A percentile compares a stretch with the other conserved stretches of the same genome.
Conservation (phyloP, 2,888 invertebrate genomes). For the Anorthoa munda region DNA sequence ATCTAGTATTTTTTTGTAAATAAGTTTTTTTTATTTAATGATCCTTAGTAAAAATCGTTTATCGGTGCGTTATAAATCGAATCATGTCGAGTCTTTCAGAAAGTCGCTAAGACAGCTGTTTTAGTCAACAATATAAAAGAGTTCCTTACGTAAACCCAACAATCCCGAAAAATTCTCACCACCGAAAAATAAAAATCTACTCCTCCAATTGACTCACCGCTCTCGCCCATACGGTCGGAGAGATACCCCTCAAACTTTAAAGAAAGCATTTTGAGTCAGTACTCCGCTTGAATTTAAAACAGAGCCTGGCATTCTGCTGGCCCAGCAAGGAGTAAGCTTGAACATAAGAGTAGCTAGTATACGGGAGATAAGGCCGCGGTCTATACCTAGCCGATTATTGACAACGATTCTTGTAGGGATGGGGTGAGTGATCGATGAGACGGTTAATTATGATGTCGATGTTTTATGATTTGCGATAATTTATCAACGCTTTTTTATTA, state of each 20-base stretch:
- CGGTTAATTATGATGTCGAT: constrained; percentile 31
- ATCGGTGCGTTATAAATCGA: no score
- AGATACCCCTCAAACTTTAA: constrained; percentile 33
- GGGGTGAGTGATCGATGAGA: constrained; percentile 37
- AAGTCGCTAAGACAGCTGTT: no score
- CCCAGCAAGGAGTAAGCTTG: constrained; percentile 44
- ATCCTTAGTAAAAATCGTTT: no score
- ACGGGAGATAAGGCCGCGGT: constrained; percentile 72
- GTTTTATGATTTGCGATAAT: neutral
- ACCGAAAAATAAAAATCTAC: constrained; percentile 23
- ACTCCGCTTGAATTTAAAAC: constrained; percentile 57
- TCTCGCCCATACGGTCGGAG: constrained; percentile 32
- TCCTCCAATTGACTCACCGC: constrained; percentile 18
- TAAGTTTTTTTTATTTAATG: no score
- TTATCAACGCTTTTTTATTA: no score
- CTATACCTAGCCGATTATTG: constrained; percentile 81
- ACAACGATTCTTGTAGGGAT: constrained; percentile 75
- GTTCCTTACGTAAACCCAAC: neutral
- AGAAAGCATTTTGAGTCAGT: constrained; percentile 40
- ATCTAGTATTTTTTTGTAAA: no score
- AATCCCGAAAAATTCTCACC: neutral
- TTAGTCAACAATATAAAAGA: neutral
- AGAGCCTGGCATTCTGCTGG: constrained; percentile 38
- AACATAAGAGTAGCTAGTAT: constrained; percentile 59
- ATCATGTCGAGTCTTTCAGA: no score